Evolutionary conservation across 2,113 vertebrate species (phyloP).

Genomic region (Oryzias javanicus): DNA sequence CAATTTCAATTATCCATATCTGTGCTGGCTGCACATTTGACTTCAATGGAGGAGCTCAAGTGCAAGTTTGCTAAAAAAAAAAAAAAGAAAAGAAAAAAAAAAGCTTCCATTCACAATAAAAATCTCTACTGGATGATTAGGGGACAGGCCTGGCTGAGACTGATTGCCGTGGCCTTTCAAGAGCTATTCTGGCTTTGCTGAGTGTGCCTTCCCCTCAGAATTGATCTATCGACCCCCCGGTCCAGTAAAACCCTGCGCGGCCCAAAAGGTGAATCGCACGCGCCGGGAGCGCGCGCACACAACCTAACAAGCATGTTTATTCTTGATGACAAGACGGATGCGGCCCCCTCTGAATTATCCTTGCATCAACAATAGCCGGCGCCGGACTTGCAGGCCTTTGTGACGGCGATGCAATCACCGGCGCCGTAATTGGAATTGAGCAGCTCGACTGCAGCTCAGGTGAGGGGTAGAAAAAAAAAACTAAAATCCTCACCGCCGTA

Average conservation of each 20-base stretch:
- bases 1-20: constrained; percentile 41
- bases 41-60: constrained; percentile 38
- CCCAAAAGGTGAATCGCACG: constrained; percentile 64
- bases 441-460: constrained; percentile 43
- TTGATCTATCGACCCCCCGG: constrained; percentile 67
- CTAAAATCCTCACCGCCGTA: constrained; percentile 39
- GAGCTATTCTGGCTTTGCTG: constrained; percentile 71
- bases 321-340: constrained; percentile 72
- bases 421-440: constrained; percentile 68
- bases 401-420: constrained; percentile 48
- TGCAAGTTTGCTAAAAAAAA: constrained; percentile 47
- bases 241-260: constrained; percentile 66
- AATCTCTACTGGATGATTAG: constrained; percentile 60
- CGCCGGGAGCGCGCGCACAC: constrained; percentile 17
- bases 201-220: constrained; percentile 70
- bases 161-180: constrained; percentile 70
- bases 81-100: not conserved
- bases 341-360: constrained; percentile 41
- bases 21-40: constrained; percentile 50
- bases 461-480: constrained; percentile 42
- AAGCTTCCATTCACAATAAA: constrained; percentile 45
- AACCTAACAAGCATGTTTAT: constrained; percentile 62
- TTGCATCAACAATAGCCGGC: constrained; percentile 48
- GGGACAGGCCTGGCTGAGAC: constrained; percentile 58
- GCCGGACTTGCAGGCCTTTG: constrained; percentile 29